A percentile compares a stretch with the other conserved stretches of the same genome.
These are phyloP conservation scores for Egretta garzetta DNA, from an alignment of 2,113 vertebrate genomes.

Conservation along the genomic window DNA sequence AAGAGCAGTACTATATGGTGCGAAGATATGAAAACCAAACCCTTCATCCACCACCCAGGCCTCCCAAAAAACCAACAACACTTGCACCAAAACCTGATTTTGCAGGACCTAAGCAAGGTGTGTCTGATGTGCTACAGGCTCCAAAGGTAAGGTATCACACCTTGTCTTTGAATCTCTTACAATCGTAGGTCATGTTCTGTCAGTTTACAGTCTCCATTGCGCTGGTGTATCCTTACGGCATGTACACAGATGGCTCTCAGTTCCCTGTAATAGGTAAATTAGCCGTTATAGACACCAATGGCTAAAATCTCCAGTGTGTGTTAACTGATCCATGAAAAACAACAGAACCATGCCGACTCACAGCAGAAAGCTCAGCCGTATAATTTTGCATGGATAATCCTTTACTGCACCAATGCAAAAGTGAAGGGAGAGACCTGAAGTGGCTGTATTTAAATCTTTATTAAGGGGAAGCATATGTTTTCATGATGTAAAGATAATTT, in stretches of 20 bases:
- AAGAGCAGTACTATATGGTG: conserved; percentile 84
- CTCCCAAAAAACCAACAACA: conserved; percentile 79
- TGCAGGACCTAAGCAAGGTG: not conserved
- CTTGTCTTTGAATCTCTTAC: not conserved
- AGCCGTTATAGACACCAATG: not conserved
- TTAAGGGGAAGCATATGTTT: conserved; percentile 14
- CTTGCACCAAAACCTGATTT: not conserved
- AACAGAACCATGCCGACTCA: not conserved
- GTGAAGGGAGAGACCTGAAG: not conserved
- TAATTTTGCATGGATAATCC: conserved; percentile 27
- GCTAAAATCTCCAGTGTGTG: not conserved
- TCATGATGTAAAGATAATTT: conserved; percentile 1
- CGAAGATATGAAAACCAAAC: conserved; percentile 79
- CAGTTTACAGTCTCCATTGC: not conserved
- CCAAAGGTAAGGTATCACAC: conserved; percentile 62
- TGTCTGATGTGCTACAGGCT: not conserved
- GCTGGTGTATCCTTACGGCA: not conserved
- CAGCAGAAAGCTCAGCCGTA: not conserved
- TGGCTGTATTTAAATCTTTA: conserved; percentile 23
- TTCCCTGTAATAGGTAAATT: conserved; percentile 24
- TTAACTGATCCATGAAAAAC: conserved; percentile 48
- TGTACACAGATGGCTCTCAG: conserved; percentile 38
- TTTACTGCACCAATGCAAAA: not conserved
- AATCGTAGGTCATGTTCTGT: not conserved
- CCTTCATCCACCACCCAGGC: conserved; percentile 80